A percentile compares a stretch with the other conserved stretches of the same genome.
These are phyloP conservation scores for Ochropleura leucogaster DNA, from an alignment of 2,888 invertebrate species.

Conservation along the genomic window DNA sequence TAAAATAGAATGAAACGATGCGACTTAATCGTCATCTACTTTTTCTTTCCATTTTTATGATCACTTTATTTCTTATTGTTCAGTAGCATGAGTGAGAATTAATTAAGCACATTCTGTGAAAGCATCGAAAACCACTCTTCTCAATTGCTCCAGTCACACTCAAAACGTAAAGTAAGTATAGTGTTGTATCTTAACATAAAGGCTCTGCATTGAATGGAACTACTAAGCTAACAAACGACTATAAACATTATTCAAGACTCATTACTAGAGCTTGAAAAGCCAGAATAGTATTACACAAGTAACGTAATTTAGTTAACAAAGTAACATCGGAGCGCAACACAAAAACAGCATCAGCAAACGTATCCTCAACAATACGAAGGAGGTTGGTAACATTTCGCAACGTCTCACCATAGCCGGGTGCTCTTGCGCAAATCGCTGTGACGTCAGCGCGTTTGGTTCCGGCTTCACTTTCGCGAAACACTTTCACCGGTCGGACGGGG, in stretches of 20 bases:
- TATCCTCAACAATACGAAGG: slow-evolving; percentile 76
- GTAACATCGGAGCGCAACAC: slow-evolving; percentile 62
- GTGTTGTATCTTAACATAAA: slow-evolving; percentile 42
- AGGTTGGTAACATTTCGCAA: slow-evolving; percentile 85
- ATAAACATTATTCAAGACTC: slow-evolving; percentile 61
- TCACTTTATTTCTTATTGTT: slow-evolving; percentile 44
- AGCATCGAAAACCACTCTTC: slow-evolving; percentile 32
- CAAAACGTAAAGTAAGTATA: slow-evolving; percentile 16
- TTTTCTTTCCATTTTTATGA: slow-evolving; percentile 38
- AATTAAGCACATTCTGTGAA: slow-evolving; percentile 46
- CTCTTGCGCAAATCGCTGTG: slow-evolving; percentile 87
- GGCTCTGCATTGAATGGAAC: slow-evolving; percentile 43
- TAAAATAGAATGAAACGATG: slow-evolving; percentile 36
- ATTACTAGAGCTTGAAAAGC: slow-evolving; percentile 58
- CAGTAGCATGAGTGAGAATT: slow-evolving; percentile 24
- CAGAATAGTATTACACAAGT: slow-evolving; percentile 65
- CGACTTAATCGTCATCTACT: slow-evolving; percentile 23
- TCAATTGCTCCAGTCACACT: slow-evolving; percentile 20
- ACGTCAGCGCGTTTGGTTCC: slow-evolving; percentile 87
- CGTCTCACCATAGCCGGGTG: slow-evolving; percentile 76
- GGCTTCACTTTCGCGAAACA: slow-evolving; percentile 90
- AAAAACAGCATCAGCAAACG: slow-evolving; percentile 71
- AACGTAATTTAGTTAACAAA: slow-evolving; percentile 66
- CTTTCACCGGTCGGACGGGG: slow-evolving; percentile 84
- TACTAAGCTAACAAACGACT: slow-evolving; percentile 39